A percentile compares a stretch with the other conserved stretches of the same genome.
These are phyloP conservation scores for Tragopan temminckii DNA, from an alignment of 2,797 vertebrate species.

Conservation along the genomic window DNA sequence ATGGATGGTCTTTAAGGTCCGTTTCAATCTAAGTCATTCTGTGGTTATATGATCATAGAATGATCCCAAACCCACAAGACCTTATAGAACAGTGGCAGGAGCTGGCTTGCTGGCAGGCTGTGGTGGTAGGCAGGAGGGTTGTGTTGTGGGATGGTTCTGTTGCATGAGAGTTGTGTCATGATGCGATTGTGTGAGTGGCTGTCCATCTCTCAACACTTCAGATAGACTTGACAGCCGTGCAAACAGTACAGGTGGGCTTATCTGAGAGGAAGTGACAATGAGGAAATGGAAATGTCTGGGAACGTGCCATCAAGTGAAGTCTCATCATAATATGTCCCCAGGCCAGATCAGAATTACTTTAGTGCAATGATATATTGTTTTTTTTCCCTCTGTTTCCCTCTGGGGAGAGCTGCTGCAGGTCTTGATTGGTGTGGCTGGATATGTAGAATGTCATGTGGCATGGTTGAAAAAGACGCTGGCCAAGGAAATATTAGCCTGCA, in stretches of 20 bases:
- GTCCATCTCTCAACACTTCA: constrained; percentile 30
- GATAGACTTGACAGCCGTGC: constrained; percentile 53
- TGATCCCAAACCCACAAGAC: not conserved
- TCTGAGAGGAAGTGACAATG: constrained; percentile 59
- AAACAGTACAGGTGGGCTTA: not conserved
- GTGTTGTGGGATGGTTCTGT: not conserved
- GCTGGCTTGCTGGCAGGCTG: not conserved
- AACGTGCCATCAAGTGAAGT: constrained; percentile 42
- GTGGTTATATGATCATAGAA: not conserved
- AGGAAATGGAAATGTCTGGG: constrained; percentile 70
- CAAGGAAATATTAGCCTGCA: not conserved
- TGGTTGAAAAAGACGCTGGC: not conserved
- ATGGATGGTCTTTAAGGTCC: not conserved
- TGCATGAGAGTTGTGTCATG: not conserved
- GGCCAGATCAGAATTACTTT: constrained; percentile 68
- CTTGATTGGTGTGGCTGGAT: constrained; percentile 19
- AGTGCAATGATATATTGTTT: constrained; percentile 15
- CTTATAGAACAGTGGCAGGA: not conserved
- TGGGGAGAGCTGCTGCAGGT: not conserved
- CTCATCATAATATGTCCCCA: constrained; percentile 36
- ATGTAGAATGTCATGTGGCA: constrained; percentile 2
- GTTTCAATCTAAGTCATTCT: not conserved
- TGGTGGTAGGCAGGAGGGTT: rapidly evolving
- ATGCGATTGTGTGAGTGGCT: not conserved
- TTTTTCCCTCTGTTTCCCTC: not conserved